phyloP scores from a whole-genome alignment of 2,113 vertebrate genomes.

The Lampris incognitus region DNA sequence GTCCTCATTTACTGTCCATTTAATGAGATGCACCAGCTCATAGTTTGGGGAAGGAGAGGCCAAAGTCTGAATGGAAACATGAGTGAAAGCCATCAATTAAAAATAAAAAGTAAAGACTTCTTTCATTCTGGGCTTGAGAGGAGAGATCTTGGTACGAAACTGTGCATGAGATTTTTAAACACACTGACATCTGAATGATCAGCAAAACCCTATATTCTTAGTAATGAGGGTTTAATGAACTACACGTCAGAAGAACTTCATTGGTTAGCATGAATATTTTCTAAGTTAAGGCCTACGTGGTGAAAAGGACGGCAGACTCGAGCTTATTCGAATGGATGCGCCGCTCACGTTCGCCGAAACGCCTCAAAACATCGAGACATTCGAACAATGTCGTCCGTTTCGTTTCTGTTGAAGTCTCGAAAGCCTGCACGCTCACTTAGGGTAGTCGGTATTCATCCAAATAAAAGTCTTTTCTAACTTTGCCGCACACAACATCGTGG shows the following conservation, averaged over 20 bases:
- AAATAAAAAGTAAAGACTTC: slow-evolving; percentile 29
- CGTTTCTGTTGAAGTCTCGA: too few species aligned
- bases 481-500: neutral
- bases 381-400: too few species aligned
- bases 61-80: slow-evolving; percentile 9
- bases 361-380: too few species aligned
- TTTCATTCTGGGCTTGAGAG: slow-evolving; percentile 37
- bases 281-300: too few species aligned
- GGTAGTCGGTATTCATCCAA: too few species aligned
- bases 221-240: slow-evolving; percentile 6
- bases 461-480: too few species aligned
- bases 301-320: too few species aligned
- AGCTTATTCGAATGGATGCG: too few species aligned
- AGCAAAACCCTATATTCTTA: slow-evolving; percentile 12
- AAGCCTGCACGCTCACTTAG: too few species aligned
- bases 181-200: slow-evolving; percentile 14
- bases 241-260: too few species aligned
- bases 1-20: slow-evolving; percentile 4
- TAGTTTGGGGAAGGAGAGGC: slow-evolving; percentile 13
- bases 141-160: slow-evolving; percentile 9
- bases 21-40: slow-evolving; percentile 40
- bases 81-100: slow-evolving; percentile 12
- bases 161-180: neutral
- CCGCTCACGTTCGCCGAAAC: too few species aligned
- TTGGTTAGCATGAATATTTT: too few species aligned